Conservation (phyloP, 2,888 invertebrate species). For the Anaspis maculata region DNA sequence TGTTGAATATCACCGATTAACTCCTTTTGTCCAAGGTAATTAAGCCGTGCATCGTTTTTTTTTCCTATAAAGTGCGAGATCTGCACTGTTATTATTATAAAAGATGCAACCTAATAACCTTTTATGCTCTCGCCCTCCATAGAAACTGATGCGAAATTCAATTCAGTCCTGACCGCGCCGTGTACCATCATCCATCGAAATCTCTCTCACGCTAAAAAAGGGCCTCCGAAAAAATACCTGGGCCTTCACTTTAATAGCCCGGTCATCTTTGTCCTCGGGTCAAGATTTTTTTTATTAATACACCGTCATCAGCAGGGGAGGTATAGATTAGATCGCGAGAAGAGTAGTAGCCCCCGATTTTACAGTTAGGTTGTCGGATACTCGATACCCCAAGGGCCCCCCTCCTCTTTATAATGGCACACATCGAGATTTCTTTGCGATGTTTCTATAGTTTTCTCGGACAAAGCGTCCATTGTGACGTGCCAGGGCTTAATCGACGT, state of each 20-base stretch:
- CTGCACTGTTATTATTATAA: too few relatives aligned
- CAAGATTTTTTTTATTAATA: constrained; percentile 32
- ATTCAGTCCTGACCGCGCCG: too few relatives aligned
- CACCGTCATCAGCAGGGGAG: constrained; percentile 16
- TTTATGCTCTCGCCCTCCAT: too few relatives aligned
- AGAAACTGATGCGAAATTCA: too few relatives aligned
- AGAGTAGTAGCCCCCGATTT: constrained; percentile 21
- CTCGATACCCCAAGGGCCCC: constrained; percentile 29
- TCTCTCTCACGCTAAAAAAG: constrained; percentile 31
- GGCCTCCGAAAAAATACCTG: constrained; percentile 27
- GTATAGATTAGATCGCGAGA: constrained; percentile 23
- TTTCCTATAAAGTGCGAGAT: too few relatives aligned
- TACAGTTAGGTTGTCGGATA: constrained; percentile 27
- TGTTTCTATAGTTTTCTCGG: constrained; percentile 29
- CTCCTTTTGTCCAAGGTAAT: too few relatives aligned
- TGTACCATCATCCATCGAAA: constrained; percentile 17
- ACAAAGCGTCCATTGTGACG: too few relatives aligned
- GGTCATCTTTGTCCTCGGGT: constrained; percentile 31
- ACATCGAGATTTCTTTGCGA: constrained; percentile 27
- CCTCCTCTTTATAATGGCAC: constrained; percentile 30
- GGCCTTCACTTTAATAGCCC: too few relatives aligned
- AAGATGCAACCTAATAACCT: too few relatives aligned
- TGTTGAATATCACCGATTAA: too few relatives aligned
- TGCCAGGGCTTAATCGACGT: too few relatives aligned
- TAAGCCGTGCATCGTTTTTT: too few relatives aligned